Evolutionary conservation across 2,113 vertebrate genomes (phyloP), one percentile per base, ranked within the genome.

Genomic region (Leiothrix lutea): DNA sequence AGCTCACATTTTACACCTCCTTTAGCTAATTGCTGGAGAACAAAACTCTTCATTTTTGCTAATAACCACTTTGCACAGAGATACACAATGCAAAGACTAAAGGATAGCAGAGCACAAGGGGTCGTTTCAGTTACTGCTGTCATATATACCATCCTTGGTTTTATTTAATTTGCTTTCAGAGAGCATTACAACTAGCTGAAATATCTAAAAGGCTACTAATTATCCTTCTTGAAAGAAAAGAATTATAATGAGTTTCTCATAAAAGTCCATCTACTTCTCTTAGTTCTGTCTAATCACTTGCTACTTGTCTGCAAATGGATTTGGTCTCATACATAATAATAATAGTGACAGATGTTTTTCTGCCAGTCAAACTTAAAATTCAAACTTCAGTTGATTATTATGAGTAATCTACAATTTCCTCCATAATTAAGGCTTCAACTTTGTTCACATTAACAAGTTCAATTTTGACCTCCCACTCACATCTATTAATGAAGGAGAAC

Each of bases 331-430:
- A 94, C 81, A 93, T 71, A 88, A 74, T 82, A 91, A 89, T 95
- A 89, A 91, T 29, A 71, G 90, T 93, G 74, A 96, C 94, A 94
- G 92, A 95, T 95, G 93, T 96, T 97, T 95, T 91, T 88, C 93
- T 95, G 87, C 67, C 93, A 92, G 86, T 92, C 92, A 95, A 95
- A 95, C 42, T 92, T 84, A 54, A 91, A 94, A 88, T 92, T 95
- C 93, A 95, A 88, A 82, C 42, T 95, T 86, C 22, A 56, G 81
- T 88, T 90, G 85, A 90, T 94, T 91, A 94, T 94, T 97, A 73
- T 80, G 71, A 94, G 70, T 70, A 93, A 89, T 81, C 81, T 77
- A 95, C 92, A 75, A 58, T 90, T 96, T 94, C 81, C 94, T 77
- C 47, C 62, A 62, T 88, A 91, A 94, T 91, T 89, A 96, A 92